A percentile compares a stretch with the other conserved stretches of the same genome.
Evolutionary conservation across 2,113 vertebrate genomes (phyloP).

Genomic region (Neolamprologus hecqui): DNA sequence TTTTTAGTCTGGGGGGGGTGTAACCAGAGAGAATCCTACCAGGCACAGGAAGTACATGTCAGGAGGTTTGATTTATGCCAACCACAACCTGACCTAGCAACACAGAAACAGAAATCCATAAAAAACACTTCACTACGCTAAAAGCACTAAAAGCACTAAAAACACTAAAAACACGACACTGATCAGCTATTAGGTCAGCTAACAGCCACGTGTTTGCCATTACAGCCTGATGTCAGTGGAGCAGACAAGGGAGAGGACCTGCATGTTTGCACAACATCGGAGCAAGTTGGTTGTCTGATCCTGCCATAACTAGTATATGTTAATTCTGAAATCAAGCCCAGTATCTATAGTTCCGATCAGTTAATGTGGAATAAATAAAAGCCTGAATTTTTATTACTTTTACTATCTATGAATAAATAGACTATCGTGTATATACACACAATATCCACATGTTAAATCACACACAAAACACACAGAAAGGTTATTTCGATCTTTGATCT

Average conservation of each 20-base stretch:
- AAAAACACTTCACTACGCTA: background rate
- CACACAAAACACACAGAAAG: background rate
- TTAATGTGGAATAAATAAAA: background rate
- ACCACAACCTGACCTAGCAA: background rate
- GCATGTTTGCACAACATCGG: accelerated
- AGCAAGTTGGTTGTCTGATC: background rate
- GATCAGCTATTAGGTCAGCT: background rate
- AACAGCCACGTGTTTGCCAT: background rate
- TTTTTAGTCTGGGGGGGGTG: background rate
- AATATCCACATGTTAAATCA: background rate
- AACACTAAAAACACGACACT: background rate
- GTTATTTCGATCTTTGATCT: background rate
- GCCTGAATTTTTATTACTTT: background rate
- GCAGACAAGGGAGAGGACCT: background rate
- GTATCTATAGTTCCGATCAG: background rate
- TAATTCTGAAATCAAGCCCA: background rate
- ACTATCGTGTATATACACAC: accelerated
- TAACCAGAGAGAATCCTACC: background rate
- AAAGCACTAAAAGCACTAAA: background rate
- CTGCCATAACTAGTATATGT: background rate
- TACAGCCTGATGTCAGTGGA: background rate
- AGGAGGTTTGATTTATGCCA: background rate
- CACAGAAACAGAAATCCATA: background rate
- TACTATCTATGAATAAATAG: accelerated
- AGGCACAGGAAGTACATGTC: background rate